Conservation (phyloP, 2,113 vertebrate genomes). For the Pomatostomus ruficeps region DNA sequence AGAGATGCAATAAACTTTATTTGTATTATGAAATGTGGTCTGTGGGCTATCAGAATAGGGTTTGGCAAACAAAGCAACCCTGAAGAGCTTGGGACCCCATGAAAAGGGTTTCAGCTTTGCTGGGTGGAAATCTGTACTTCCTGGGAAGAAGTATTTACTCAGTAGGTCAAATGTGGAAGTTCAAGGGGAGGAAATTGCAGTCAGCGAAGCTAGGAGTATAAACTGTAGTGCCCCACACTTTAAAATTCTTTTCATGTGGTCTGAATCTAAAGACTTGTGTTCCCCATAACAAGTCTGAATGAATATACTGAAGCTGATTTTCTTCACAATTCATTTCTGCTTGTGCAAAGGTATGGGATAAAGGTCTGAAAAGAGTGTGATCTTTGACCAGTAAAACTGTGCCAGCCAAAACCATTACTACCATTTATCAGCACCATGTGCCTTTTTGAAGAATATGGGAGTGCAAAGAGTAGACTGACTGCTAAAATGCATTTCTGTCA, state of each 20-base stretch:
- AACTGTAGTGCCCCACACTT: background rate
- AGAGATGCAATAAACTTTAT: background rate
- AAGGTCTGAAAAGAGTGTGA: background rate
- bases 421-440: background rate
- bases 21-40: background rate
- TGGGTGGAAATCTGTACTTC: background rate
- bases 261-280: background rate
- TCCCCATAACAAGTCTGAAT: background rate
- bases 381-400: background rate
- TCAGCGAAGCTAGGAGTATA: background rate
- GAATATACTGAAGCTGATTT: background rate
- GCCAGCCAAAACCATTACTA: background rate
- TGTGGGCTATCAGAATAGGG: background rate
- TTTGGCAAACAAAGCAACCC: background rate
- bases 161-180: background rate
- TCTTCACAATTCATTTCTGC: background rate
- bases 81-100: background rate
- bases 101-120: background rate
- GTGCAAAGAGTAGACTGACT: background rate
- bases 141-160: background rate
- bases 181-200: background rate
- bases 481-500: background rate
- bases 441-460: background rate
- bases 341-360: background rate
- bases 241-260: background rate